Base-by-base conservation (phyloP, 1,140 invertebrate genomes). In the Druon quercuslanigerum region DNA sequence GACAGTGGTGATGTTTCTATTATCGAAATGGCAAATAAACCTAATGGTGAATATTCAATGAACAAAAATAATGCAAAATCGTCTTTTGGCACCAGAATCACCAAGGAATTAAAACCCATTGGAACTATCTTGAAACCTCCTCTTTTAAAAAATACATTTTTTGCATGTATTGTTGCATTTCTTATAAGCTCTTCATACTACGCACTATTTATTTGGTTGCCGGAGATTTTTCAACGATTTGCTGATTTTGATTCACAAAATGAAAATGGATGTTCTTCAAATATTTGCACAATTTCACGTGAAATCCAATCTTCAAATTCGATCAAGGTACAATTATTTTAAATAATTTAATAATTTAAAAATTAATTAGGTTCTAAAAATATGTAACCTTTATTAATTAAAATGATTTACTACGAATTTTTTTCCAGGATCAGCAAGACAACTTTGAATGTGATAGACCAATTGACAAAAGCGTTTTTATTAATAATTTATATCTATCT, bases 181-280 rank as follows among this genome's bases (percentile, higher is more conserved):
- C 71, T 79, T 70, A 33, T 80, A 51, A 78, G 82, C 66, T 72
- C 84, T 17, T 89, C 87, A 84, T 94, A 94, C 85, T 94, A 94
- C 85, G 94, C 94, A 0, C 86, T 95, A 19, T 94, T 94, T 90
- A 92, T 95, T 86, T 95, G 94, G 94, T 93, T 94, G 86, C 94
- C 94, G 51, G 94, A 94, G 82, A 87, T 95, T 50, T 94, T 94
- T 84, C 93, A 94, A 84, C 85, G 94, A 52, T 93, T 94, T 84
- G 92, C 93, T 60, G 88, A 92, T 79, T 94, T 92, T 86, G 90
- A 93, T 54, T 84, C 86, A 4, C 81, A 91, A 46, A 89, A 92
- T 87, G 91, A 91, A 12, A 89, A 91, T 51, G 87, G 86, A 25
- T 90, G 16, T 40, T 40, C 92, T 0, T 91, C 92, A 0, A 92